phyloP scores from a whole-genome alignment of 2,797 vertebrate genomes.

The Arremon brunneinucha region DNA sequence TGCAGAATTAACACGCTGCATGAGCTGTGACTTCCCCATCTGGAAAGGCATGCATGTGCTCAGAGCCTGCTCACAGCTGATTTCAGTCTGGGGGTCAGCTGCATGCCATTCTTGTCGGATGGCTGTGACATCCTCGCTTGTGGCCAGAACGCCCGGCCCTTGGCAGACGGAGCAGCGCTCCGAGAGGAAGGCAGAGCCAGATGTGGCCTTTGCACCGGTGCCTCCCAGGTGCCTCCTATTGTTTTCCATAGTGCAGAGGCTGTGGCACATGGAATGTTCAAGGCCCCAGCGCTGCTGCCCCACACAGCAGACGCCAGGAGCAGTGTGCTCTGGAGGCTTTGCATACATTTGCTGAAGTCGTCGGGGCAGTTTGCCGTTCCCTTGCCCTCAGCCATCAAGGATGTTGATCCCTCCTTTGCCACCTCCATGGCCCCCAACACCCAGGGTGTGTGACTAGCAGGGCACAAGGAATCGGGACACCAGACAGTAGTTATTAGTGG shows the following conservation, averaged over 20 bases:
- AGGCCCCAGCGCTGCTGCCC: neutral
- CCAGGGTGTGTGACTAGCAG: neutral
- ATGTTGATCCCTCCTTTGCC: neutral
- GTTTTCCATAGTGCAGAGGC: neutral
- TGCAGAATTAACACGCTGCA: neutral
- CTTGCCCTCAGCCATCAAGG: neutral
- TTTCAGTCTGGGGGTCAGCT: neutral
- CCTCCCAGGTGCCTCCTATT: rapidly evolving
- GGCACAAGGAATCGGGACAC: neutral
- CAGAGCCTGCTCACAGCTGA: neutral
- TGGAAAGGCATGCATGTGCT: neutral
- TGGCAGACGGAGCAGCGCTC: neutral
- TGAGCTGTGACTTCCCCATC: neutral
- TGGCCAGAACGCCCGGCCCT: neutral
- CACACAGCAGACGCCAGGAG: neutral
- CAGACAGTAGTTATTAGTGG: neutral
- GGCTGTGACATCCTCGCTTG: rapidly evolving
- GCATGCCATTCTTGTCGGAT: rapidly evolving
- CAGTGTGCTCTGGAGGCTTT: neutral
- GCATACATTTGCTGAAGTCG: neutral
- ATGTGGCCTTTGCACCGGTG: neutral
- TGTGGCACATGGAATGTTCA: neutral
- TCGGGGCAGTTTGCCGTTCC: neutral
- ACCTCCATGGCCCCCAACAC: neutral
- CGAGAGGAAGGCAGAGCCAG: neutral